Percentiles rank a stretch among this genome's conserved stretches.
These are phyloP conservation scores for Carettochelys insculpta DNA, from an alignment of 2,113 vertebrate species.

Conservation along the genomic window DNA sequence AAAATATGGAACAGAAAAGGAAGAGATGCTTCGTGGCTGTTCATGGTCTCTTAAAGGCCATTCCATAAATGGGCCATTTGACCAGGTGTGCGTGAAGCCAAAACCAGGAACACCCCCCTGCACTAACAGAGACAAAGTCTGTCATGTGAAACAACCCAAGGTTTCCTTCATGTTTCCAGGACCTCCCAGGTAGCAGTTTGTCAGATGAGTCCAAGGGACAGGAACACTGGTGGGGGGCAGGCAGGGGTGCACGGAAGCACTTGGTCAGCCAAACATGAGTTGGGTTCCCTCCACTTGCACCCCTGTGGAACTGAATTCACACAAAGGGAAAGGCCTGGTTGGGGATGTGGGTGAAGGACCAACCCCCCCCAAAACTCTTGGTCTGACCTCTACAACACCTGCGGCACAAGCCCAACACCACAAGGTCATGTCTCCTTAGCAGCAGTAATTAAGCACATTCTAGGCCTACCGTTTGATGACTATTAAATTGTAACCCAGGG, in stretches of 20 bases:
- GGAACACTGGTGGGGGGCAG: constrained; percentile 7
- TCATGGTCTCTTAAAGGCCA: constrained; percentile 9
- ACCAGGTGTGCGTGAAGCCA: background rate
- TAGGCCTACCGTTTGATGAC: background rate
- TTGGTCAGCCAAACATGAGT: constrained; percentile 47
- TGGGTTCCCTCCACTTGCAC: background rate
- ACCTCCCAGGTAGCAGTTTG: constrained; percentile 8
- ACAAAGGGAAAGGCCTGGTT: background rate
- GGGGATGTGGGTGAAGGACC: constrained; percentile 13
- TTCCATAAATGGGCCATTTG: background rate
- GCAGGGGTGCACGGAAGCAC: no score
- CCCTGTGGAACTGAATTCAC: background rate
- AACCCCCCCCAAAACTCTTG: background rate
- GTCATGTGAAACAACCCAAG: constrained; percentile 19
- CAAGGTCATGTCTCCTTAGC: background rate
- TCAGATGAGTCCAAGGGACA: constrained; percentile 43
- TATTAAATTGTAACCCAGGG: background rate
- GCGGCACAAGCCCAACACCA: background rate
- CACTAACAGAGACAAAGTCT: constrained; percentile 23
- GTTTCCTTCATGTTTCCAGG: constrained; percentile 14
- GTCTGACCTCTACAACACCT: constrained; percentile 13
- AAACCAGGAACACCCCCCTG: background rate
- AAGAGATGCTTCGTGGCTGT: constrained; percentile 14
- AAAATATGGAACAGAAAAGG: constrained; percentile 25
- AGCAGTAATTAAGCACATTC: background rate